These are phyloP conservation scores for Strigamia transsilvanica DNA, from an alignment of 2,888 invertebrate species.

Conservation along the genomic window DNA sequence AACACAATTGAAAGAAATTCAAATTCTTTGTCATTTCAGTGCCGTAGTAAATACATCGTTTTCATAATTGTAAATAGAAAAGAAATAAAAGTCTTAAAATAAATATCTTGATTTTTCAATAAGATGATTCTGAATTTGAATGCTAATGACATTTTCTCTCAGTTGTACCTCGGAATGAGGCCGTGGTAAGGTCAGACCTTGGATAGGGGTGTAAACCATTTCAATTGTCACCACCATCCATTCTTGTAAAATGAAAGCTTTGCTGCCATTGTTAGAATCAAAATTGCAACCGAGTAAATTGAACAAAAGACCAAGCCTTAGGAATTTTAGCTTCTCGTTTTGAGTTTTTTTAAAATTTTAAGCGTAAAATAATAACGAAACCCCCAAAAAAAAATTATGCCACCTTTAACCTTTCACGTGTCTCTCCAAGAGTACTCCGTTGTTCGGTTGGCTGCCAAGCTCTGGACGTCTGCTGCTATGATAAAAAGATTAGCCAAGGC, in stretches of 20 bases:
- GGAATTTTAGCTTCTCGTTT: neutral
- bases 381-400: slow-evolving; percentile 21
- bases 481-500: neutral
- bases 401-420: slow-evolving; percentile 22
- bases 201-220: too few relatives aligned
- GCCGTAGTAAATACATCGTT: too few relatives aligned
- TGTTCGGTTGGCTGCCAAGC: neutral
- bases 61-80: too few relatives aligned
- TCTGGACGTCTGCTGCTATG: slow-evolving; percentile 28
- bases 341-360: neutral
- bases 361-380: slow-evolving; percentile 24
- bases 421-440: slow-evolving; percentile 37
- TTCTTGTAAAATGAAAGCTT: neutral
- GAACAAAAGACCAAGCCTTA: slow-evolving; percentile 11
- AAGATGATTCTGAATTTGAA: too few relatives aligned
- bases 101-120: too few relatives aligned
- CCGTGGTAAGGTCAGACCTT: too few relatives aligned
- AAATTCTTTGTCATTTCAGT: neutral
- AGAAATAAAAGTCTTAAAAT: too few relatives aligned
- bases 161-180: too few relatives aligned
- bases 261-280: neutral
- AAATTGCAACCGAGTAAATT: slow-evolving; percentile 2
- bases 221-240: too few relatives aligned
- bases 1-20: neutral
- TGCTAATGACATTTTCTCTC: too few relatives aligned